phyloP scores from a whole-genome alignment of 1,140 invertebrate genomes.

The Rhyacophila brunnea region DNA sequence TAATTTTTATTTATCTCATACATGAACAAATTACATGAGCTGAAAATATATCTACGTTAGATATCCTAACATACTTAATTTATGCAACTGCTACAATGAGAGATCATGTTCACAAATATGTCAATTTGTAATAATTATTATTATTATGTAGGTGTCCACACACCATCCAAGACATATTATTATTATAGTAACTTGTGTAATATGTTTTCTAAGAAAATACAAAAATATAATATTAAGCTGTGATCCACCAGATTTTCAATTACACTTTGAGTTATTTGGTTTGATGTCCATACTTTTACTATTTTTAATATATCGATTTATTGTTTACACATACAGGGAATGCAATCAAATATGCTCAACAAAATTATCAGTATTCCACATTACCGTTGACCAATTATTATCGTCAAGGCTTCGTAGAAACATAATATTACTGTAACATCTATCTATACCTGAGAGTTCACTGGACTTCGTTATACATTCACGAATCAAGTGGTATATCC shows the following conservation, averaged over 20 bases:
- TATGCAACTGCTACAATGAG: conserved; percentile 35
- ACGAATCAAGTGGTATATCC: no score
- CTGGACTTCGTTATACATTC: no score
- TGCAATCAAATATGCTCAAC: no score
- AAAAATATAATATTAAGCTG: conserved; percentile 37
- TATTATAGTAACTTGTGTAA: conserved; percentile 27
- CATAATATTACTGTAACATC: no score
- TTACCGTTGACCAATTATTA: no score
- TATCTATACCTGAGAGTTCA: no score
- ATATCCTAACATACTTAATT: conserved; percentile 34
- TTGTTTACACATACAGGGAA: no score
- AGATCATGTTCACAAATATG: conserved; percentile 34
- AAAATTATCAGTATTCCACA: no score
- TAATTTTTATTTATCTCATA: conserved; percentile 33
- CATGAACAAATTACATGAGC: conserved; percentile 37
- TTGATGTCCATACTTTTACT: no score
- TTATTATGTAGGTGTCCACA: neutral
- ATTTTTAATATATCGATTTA: no score
- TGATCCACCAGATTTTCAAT: conserved; percentile 20
- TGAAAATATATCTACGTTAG: conserved; percentile 36
- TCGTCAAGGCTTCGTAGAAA: no score
- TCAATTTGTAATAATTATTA: conserved; percentile 10
- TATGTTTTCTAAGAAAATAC: conserved; percentile 35
- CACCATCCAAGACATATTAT: conserved; percentile 1
- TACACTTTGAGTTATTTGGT: no score